A percentile compares a stretch with the other conserved stretches of the same genome.
Evolutionary conservation across 2,113 vertebrate genomes (phyloP).

Genomic region (Hippocampus comes): DNA sequence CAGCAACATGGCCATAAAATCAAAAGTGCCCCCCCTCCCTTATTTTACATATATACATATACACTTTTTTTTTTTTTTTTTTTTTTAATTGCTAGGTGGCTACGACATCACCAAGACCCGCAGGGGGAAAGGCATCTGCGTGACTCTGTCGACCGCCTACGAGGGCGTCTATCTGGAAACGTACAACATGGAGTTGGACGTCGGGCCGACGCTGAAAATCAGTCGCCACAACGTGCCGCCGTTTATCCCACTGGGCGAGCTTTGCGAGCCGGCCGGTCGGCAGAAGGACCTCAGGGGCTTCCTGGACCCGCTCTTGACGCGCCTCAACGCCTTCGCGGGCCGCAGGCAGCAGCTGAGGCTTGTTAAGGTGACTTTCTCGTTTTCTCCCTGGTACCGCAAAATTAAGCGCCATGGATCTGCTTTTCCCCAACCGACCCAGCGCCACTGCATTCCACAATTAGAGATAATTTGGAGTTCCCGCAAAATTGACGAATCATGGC

Average conservation of each 20-base stretch:
- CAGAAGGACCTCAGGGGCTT: conserved; percentile 57
- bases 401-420: not conserved
- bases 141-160: conserved; percentile 65
- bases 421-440: too few species aligned
- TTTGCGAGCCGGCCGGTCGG: conserved; percentile 46
- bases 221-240: conserved; percentile 71
- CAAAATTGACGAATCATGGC: too few species aligned
- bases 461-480: too few species aligned
- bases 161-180: conserved; percentile 65
- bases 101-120: conserved; percentile 59
- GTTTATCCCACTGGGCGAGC: conserved; percentile 62
- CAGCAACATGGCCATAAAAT: not conserved
- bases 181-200: conserved; percentile 69
- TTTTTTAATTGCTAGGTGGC: conserved; percentile 54
- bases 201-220: conserved; percentile 56
- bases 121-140: conserved; percentile 57
- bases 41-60: too few species aligned
- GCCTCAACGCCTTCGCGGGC: conserved; percentile 67
- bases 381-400: not conserved
- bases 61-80: not conserved
- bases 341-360: conserved; percentile 70
- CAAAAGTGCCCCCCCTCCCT: too few species aligned
- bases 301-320: conserved; percentile 56
- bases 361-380: conserved; percentile 58
- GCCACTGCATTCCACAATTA: too few species aligned